Evolutionary conservation across 2,797 vertebrate species (phyloP).

Genomic region (Phrynocephalus guinanensis): DNA sequence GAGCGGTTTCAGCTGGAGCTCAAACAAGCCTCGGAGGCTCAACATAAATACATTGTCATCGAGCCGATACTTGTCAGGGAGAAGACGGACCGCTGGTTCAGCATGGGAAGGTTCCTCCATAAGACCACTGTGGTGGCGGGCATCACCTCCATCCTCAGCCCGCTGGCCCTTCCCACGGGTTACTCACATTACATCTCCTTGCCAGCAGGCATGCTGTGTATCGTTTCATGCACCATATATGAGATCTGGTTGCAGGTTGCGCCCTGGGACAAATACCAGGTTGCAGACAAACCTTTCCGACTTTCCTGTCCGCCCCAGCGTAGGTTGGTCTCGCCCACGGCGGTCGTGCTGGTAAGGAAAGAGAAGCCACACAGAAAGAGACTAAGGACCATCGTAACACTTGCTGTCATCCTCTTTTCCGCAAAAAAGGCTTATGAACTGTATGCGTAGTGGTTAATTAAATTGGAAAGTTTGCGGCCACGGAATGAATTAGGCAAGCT

Average conservation of each 20-base stretch:
- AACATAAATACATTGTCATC: too few species aligned
- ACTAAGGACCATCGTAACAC: conserved; percentile 99
- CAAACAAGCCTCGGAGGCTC: too few species aligned
- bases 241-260: conserved; percentile 99
- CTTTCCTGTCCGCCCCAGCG: conserved; percentile 98
- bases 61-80: too few species aligned
- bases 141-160: conserved; percentile 92
- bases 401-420: conserved; percentile 97
- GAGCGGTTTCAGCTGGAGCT: too few species aligned
- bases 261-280: conserved; percentile 99
- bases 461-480: too few species aligned
- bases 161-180: conserved; percentile 90
- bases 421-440: conserved; percentile 99
- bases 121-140: conserved; percentile 81
- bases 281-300: conserved; percentile 98
- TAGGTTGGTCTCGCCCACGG: conserved; percentile 96
- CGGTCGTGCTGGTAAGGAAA: conserved; percentile 97
- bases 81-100: too few species aligned
- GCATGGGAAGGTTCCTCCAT: too few species aligned
- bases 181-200: conserved; percentile 95
- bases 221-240: conserved; percentile 95
- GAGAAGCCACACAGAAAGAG: conserved; percentile 99
- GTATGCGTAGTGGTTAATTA: conserved; percentile 74
- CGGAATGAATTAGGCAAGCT: too few species aligned
- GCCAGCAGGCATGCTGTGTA: conserved; percentile 92